A percentile compares a stretch with the other conserved stretches of the same genome.
Conservation (phyloP, 2,888 invertebrate genomes). For the Oligia latruncula region DNA sequence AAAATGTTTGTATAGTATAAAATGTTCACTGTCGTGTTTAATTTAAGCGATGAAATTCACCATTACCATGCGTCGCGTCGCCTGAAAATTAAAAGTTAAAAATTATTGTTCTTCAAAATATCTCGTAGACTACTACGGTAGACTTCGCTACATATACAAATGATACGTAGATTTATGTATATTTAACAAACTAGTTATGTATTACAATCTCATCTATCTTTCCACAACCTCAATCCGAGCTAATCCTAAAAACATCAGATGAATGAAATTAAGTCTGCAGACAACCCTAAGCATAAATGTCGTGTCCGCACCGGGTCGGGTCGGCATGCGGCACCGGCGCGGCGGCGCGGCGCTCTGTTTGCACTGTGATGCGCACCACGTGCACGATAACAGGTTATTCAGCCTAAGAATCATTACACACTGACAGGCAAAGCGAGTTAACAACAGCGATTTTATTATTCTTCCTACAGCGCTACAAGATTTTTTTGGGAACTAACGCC, state of each 20-base stretch:
- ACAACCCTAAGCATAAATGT: constrained; percentile 42
- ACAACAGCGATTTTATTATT: constrained; percentile 17
- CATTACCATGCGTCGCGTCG: too few relatives aligned
- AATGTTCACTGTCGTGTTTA: not conserved
- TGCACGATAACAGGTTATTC: constrained; percentile 86
- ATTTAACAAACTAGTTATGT: not conserved
- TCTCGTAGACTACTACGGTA: not conserved
- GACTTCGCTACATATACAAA: not conserved
- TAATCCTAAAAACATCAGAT: constrained; percentile 3
- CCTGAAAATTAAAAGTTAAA: not conserved
- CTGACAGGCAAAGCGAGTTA: constrained; percentile 58
- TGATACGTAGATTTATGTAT: not conserved
- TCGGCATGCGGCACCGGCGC: constrained; percentile 62
- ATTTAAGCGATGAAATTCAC: not conserved
- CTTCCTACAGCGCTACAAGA: not conserved
- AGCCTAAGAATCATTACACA: constrained; percentile 67
- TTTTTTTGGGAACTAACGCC: not conserved
- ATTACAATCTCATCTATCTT: constrained; percentile 1
- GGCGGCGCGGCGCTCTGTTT: constrained; percentile 71
- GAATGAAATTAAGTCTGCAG: not conserved
- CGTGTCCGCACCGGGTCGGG: constrained; percentile 54
- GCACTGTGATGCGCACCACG: constrained; percentile 77
- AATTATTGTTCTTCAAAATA: not conserved
- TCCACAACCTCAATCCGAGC: not conserved
- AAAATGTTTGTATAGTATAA: not conserved